These are phyloP conservation scores for Megastigmus dorsalis DNA, from an alignment of 2,888 invertebrate genomes.

Conservation along the genomic window DNA sequence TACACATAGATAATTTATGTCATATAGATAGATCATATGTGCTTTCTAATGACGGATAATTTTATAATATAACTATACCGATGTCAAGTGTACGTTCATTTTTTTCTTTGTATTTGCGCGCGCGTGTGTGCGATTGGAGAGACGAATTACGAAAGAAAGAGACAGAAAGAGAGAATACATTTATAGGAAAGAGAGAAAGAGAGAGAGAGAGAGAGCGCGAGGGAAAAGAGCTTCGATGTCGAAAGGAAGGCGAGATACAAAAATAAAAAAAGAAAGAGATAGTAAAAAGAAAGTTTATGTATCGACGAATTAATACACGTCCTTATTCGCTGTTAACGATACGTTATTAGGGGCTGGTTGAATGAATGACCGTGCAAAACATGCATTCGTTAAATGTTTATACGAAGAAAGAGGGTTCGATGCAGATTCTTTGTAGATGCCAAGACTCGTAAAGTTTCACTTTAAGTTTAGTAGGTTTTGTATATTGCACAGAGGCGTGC, in stretches of 20 bases:
- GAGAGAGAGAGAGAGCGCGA: constrained; percentile 27
- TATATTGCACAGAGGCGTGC: constrained; percentile 56
- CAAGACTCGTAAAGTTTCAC: constrained; percentile 55
- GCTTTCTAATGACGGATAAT: constrained; percentile 73
- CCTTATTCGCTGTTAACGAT: constrained; percentile 51
- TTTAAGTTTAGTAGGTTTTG: constrained; percentile 56
- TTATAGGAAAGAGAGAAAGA: constrained; percentile 18
- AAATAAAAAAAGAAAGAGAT: constrained; percentile 37
- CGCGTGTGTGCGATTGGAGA: constrained; percentile 41
- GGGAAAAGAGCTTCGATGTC: constrained; percentile 40
- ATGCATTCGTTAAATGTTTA: constrained; percentile 56
- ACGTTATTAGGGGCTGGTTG: constrained; percentile 52
- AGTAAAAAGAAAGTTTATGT: constrained; percentile 51
- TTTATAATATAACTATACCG: constrained; percentile 73
- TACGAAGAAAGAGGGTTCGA: constrained; percentile 51
- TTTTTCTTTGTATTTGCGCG: constrained; percentile 48
- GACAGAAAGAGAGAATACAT: constrained; percentile 27
- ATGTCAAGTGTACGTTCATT: constrained; percentile 66
- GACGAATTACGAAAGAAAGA: neutral
- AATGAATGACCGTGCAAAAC: constrained; percentile 52
- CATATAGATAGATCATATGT: constrained; percentile 72
- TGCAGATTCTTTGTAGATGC: constrained; percentile 55
- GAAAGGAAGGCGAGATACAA: constrained; percentile 28
- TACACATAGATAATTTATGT: constrained; percentile 67
- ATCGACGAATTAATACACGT: constrained; percentile 49